phyloP scores from a whole-genome alignment of 2,113 vertebrate genomes.

The Proteles cristata region DNA sequence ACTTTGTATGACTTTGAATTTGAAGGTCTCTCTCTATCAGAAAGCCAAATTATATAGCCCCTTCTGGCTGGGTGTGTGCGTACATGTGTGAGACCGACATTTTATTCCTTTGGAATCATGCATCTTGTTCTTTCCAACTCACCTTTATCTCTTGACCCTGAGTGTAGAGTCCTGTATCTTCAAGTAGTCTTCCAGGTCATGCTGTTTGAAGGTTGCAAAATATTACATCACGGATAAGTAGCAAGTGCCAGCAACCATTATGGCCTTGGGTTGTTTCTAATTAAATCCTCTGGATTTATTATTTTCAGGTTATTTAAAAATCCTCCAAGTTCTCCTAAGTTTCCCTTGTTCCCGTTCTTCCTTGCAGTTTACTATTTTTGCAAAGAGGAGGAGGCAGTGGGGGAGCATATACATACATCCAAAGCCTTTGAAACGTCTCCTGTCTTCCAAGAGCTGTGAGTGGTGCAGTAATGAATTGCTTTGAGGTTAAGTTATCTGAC shows the following conservation, averaged over 20 bases:
- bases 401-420: not conserved
- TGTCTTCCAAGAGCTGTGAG: not conserved
- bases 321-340: not conserved
- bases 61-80: not conserved
- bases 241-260: not conserved
- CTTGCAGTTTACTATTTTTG: slow-evolving; percentile 24
- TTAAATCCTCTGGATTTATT: slow-evolving; percentile 41
- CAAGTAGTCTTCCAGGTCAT: not conserved
- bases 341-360: slow-evolving; percentile 1
- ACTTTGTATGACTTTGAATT: not conserved
- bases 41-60: not conserved
- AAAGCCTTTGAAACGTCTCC: slow-evolving; percentile 56
- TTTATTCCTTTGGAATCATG: not conserved
- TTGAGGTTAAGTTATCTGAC: slow-evolving; percentile 75
- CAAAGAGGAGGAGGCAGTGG: not conserved
- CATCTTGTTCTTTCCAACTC: not conserved
- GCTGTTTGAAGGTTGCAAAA: not conserved
- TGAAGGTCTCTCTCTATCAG: not conserved
- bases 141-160: not conserved
- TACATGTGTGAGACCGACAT: not conserved
- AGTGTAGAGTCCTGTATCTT: not conserved
- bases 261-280: slow-evolving; percentile 35
- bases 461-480: slow-evolving; percentile 50
- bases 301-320: slow-evolving; percentile 47
- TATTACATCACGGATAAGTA: not conserved